Evolutionary conservation across 2,888 invertebrate genomes (phyloP).

Genomic region (Hipparchia semele): DNA sequence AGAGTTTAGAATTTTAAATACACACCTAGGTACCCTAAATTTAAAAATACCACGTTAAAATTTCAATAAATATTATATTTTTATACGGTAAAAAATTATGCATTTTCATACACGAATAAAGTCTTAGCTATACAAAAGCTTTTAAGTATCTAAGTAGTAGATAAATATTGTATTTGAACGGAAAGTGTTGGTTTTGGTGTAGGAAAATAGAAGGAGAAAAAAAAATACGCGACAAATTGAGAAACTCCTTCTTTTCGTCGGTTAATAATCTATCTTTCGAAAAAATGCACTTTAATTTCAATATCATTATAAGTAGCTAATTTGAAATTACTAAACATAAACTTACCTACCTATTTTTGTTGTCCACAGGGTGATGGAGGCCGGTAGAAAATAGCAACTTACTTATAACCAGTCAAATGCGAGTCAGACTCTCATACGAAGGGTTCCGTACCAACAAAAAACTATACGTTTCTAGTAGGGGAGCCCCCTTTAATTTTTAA

Average conservation of each 20-base stretch:
- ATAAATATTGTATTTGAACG: neutral
- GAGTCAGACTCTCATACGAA: too few relatives aligned
- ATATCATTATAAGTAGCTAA: too few relatives aligned
- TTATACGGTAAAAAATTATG: neutral
- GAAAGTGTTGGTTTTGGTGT: neutral
- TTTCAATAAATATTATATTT: too few relatives aligned
- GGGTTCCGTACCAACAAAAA: too few relatives aligned
- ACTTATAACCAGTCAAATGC: neutral
- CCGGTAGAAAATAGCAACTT: constrained; percentile 26
- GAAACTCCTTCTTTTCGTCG: too few relatives aligned
- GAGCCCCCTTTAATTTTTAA: too few relatives aligned
- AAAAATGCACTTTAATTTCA: constrained; percentile 8
- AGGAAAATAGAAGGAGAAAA: neutral
- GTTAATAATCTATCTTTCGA: neutral
- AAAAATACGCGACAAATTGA: neutral
- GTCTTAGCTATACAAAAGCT: neutral
- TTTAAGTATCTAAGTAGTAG: neutral
- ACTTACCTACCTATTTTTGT: neutral
- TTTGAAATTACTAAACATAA: too few relatives aligned
- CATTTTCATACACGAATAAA: neutral
- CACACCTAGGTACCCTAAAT: neutral
- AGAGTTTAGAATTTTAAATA: neutral
- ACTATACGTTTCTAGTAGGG: too few relatives aligned
- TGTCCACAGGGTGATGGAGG: constrained; percentile 38
- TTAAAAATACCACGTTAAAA: neutral